Conservation (phyloP, 2,888 invertebrate species). For the Tenthredo notha region DNA sequence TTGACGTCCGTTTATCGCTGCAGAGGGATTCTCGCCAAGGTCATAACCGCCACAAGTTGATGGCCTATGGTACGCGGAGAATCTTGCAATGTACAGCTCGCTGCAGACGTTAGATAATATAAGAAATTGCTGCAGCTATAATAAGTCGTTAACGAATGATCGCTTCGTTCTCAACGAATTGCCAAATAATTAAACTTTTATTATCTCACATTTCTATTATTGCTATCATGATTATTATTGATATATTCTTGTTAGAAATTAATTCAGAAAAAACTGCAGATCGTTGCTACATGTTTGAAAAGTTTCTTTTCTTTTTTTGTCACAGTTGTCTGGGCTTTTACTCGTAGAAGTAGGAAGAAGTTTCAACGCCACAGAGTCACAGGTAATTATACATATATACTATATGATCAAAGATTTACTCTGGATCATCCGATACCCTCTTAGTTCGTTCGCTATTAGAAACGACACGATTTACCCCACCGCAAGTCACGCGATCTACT, state of each 20-base stretch:
- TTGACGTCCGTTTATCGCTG: conserved; percentile 45
- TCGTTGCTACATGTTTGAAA: not conserved
- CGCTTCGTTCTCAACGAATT: not conserved
- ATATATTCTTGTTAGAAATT: not conserved
- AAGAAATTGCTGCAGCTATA: conserved; percentile 1
- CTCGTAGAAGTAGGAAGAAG: not conserved
- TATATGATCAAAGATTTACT: not conserved
- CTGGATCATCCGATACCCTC: not conserved
- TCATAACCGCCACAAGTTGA: conserved; percentile 40
- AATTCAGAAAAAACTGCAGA: not conserved
- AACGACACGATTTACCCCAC: not conserved
- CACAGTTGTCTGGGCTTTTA: not conserved
- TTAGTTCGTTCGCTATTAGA: not conserved
- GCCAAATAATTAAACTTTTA: not conserved
- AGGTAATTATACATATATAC: not conserved
- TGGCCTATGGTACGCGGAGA: not conserved
- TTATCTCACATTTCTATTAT: not conserved
- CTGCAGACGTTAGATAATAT: conserved; percentile 1
- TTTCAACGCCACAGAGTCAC: not conserved
- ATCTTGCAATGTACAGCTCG: not conserved
- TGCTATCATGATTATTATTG: not conserved
- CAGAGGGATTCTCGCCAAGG: conserved; percentile 37
- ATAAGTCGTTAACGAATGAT: not conserved
- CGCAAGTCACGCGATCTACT: not conserved
- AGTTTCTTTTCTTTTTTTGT: not conserved